Conservation (phyloP, 2,797 vertebrate genomes). For the Rallus crepitans region DNA sequence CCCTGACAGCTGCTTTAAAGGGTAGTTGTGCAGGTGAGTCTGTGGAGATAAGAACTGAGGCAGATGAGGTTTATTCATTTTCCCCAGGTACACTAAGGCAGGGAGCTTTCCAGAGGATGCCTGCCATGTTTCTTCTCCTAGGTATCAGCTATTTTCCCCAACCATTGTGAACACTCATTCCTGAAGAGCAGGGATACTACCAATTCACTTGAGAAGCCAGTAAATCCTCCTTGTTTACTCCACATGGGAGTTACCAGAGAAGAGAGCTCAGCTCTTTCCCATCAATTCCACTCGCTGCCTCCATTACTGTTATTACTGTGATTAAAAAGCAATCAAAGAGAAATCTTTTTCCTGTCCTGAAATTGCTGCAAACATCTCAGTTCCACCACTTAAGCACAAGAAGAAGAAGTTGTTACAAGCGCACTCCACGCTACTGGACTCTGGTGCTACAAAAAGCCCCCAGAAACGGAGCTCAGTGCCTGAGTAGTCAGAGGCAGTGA, state of each 20-base stretch:
- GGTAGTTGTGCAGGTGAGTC: accelerated
- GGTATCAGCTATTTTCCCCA: neutral
- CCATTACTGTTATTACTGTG: slow-evolving; percentile 58
- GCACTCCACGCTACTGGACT: neutral
- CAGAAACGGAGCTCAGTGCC: neutral
- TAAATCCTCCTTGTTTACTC: slow-evolving; percentile 54
- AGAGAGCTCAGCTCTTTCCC: neutral
- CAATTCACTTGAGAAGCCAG: neutral
- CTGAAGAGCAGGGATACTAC: neutral
- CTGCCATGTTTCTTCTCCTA: neutral
- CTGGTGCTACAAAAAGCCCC: neutral
- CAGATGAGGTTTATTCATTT: neutral
- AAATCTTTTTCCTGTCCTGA: slow-evolving; percentile 44
- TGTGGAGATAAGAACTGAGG: neutral
- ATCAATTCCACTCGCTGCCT: slow-evolving; percentile 21
- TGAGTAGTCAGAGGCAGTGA: neutral
- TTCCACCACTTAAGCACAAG: neutral
- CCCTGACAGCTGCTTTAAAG: neutral
- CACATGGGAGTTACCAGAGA: neutral
- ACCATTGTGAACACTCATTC: neutral
- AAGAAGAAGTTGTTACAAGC: neutral
- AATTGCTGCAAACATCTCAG: slow-evolving; percentile 3
- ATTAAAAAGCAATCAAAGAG: slow-evolving; percentile 67
- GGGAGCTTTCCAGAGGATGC: neutral
- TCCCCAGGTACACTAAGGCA: neutral